A percentile compares a stretch with the other conserved stretches of the same genome.
Evolutionary conservation across 2,113 vertebrate genomes (phyloP).

Genomic region (Pleuronectes platessa): DNA sequence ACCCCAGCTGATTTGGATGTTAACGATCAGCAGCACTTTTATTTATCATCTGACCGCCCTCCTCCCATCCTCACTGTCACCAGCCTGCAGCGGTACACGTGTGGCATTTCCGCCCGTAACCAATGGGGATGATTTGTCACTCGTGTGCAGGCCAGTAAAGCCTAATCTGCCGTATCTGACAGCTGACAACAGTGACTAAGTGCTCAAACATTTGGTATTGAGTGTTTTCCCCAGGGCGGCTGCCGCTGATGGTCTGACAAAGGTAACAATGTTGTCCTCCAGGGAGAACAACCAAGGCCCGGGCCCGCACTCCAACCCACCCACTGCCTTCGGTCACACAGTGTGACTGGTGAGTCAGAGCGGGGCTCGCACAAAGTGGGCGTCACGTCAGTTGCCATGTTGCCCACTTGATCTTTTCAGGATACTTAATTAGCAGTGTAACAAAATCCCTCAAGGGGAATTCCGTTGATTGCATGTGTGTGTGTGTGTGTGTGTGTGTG

Average conservation of each 20-base stretch:
- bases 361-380: constrained; percentile 28
- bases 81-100: constrained; percentile 46
- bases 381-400: constrained; percentile 30
- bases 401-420: constrained; percentile 63
- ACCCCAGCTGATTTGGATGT: constrained; percentile 20
- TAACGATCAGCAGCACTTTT: constrained; percentile 16
- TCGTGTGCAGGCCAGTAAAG: constrained; percentile 40
- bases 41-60: constrained; percentile 41
- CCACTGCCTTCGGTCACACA: constrained; percentile 42
- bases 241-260: constrained; percentile 65
- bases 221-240: constrained; percentile 69
- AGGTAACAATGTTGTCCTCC: constrained; percentile 68
- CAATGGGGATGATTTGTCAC: constrained; percentile 63
- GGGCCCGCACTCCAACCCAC: background rate
- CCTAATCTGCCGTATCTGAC: constrained; percentile 75
- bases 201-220: constrained; percentile 69
- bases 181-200: constrained; percentile 76
- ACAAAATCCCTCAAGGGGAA: constrained; percentile 45
- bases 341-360: constrained; percentile 58
- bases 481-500: background rate
- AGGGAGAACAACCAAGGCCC: constrained; percentile 30
- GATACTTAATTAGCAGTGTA: constrained; percentile 55
- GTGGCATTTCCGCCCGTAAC: constrained; percentile 38
- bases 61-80: background rate
- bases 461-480: constrained; percentile 22